Conservation (phyloP, 2,888 invertebrate species). For the Oscheius myriophilus region DNA sequence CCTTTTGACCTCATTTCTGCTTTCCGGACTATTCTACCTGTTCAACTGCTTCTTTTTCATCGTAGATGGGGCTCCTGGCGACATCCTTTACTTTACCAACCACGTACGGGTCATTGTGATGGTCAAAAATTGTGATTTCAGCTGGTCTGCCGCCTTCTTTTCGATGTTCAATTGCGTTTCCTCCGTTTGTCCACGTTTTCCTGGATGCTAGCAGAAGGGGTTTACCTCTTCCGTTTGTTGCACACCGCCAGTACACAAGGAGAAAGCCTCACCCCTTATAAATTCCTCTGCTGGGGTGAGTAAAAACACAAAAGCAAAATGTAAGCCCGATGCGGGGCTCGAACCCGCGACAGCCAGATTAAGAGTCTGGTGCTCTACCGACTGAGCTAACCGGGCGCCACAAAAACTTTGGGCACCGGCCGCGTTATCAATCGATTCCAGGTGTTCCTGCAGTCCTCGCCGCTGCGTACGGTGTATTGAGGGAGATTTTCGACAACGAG, state of each 20-base stretch:
- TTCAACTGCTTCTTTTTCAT: conserved; percentile 63
- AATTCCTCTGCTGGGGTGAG: conserved; percentile 74
- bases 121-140: conserved; percentile 31
- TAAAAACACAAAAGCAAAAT: neutral
- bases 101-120: conserved; percentile 46
- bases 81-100: conserved; percentile 52
- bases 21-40: conserved; percentile 58
- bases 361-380: conserved; percentile 69
- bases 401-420: too few relatives aligned
- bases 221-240: conserved; percentile 74
- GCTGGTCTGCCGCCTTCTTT: conserved; percentile 63
- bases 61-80: conserved; percentile 50
- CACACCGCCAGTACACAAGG: conserved; percentile 72
- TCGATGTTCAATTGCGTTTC: conserved; percentile 69
- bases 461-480: conserved; percentile 68
- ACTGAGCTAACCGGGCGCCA: conserved; percentile 65
- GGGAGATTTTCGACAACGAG: conserved; percentile 66
- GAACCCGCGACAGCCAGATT: conserved; percentile 68
- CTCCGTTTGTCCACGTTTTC: conserved; percentile 73
- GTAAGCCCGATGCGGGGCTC: conserved; percentile 66
- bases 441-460: conserved; percentile 41
- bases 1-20: conserved; percentile 64
- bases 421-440: neutral
- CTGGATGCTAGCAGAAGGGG: conserved; percentile 75
- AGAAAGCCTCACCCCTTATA: conserved; percentile 72